Base-by-base conservation (phyloP, 2,797 vertebrate species). In the Simalia tracyae region DNA sequence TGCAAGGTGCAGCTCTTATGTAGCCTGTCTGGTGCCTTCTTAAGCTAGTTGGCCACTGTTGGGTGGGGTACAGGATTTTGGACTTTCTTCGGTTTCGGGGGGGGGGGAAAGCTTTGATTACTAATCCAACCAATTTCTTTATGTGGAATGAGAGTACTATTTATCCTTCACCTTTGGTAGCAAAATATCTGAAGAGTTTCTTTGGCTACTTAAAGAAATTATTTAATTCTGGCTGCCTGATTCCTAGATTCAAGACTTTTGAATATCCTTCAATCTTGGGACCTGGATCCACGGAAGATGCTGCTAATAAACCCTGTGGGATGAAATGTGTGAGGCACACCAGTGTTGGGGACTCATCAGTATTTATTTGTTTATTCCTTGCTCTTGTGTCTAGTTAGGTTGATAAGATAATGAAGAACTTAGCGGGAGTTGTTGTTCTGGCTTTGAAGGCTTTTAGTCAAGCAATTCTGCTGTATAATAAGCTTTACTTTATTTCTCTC, bases 401-500 rank as follows among this genome's bases (percentile, higher is more conserved):
- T 87, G 92, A 89, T 57, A 36, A 89, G 92, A 88, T 86, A 64
- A 85, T 24, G 90, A 92, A 93, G 93, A 24, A 64, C 93, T 8
- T 24, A 90, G 4, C 61, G 4, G 26, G 91, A 26, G 10, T 22
- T 84, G 46, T 90, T 68, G 31, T 60, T 87, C 63, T 81, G 93
- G 91, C 91, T 50, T 93, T 91, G 88, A 76, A 90, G 93, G 90
- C 90, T 57, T 94, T 36, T 88, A 94, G 92, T 93, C 42, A 92
- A 94, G 89, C 64, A 84, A 88, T 90, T 54, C 90, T 95, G 94
- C 91, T 91, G 91, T 91, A 95, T 93, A 87, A 90, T 93, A 95
- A 91, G 68, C 95, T 96, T 94, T 94, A 93, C 95, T 95, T 96
- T 94, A 90, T 90, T 91, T 66, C 94, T 93, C 93, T 93, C 85